Conservation (phyloP, 2,888 invertebrate genomes). For the Leptogaster cylindrica region DNA sequence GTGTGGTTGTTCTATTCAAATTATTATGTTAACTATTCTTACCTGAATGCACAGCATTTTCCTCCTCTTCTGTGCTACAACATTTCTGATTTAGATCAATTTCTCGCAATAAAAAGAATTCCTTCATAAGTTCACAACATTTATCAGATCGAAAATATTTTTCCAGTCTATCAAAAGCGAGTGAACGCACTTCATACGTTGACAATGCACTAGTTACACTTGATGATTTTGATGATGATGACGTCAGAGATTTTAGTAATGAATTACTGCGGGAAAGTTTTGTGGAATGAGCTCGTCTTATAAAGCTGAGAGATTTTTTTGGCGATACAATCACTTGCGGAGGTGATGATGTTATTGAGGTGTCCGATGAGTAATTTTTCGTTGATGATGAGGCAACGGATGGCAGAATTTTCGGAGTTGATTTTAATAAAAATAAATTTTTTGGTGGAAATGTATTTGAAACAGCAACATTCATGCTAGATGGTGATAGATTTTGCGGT, state of each 20-base stretch:
- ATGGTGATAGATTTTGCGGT: constrained; percentile 66
- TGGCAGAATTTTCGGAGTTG: constrained; percentile 54
- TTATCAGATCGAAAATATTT: constrained; percentile 59
- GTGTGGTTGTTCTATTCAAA: background rate
- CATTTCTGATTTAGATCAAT: constrained; percentile 54
- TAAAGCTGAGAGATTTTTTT: constrained; percentile 70
- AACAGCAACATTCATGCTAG: constrained; percentile 51
- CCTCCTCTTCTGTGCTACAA: constrained; percentile 66
- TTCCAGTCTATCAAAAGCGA: constrained; percentile 58
- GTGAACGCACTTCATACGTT: constrained; percentile 57
- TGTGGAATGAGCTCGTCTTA: constrained; percentile 75
- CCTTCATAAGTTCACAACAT: constrained; percentile 58
- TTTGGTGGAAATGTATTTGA: constrained; percentile 62
- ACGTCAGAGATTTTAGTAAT: constrained; percentile 66
- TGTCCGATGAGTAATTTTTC: constrained; percentile 49
- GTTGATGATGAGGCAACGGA: constrained; percentile 28
- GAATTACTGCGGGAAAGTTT: constrained; percentile 74
- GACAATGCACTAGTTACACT: background rate
- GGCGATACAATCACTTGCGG: constrained; percentile 60
- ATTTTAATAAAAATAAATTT: constrained; percentile 60
- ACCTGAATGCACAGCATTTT: constrained; percentile 78
- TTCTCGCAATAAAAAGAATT: constrained; percentile 59
- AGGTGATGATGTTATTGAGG: constrained; percentile 50
- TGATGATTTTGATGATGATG: constrained; percentile 50
- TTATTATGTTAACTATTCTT: constrained; percentile 54